Evolutionary conservation across 2,113 vertebrate species (phyloP), one percentile per base, ranked within the genome.

Genomic region (Rhabdornis inornatus): DNA sequence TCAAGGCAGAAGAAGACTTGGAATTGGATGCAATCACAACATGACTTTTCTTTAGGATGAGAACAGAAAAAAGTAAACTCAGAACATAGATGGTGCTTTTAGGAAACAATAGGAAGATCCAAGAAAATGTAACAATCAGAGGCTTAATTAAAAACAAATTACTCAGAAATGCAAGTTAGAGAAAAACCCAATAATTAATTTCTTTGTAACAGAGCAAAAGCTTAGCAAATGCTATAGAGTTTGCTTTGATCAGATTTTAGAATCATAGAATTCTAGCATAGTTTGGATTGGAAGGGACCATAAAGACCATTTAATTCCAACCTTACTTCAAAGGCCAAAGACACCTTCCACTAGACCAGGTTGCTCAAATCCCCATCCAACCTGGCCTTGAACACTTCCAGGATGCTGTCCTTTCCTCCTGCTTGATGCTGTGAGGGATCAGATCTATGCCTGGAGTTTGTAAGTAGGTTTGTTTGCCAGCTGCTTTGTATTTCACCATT

Each of bases 161-260:
- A 78, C 56, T 90, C 92, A 93, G 71, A 91, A 92, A 88, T 80
- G 17, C 16, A 77, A 86, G 71, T 93, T 85, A 91, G 82, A 92
- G 52, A 80, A 66, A 68, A 95, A 94, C 18, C n/a, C 56, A 56
- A 59, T 56, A 87, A 89, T 91, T 86, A 78, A 92, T 63, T 86
- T 94, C 65, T 75, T 78, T 56, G 12, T 52, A 90, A 64, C 63
- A 81, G 64, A 95, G 87, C 60, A 94, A 86, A 94, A 77, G 52
- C 64, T 30, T 75, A 70, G 28, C 42, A 94, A 70, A 74, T 33
- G 27, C 55, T 39, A 22, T 27, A 55, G 86, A 57, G 25, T 86
- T 90, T 93, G 33, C 64, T 95, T 80, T 92, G 35, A 22, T 45
- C 4, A 3, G 5, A 76, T 69, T 83, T 69, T 49, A 83, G 55